Conservation (phyloP, 2,113 vertebrate genomes). For the Gasterosteus aculeatus region DNA sequence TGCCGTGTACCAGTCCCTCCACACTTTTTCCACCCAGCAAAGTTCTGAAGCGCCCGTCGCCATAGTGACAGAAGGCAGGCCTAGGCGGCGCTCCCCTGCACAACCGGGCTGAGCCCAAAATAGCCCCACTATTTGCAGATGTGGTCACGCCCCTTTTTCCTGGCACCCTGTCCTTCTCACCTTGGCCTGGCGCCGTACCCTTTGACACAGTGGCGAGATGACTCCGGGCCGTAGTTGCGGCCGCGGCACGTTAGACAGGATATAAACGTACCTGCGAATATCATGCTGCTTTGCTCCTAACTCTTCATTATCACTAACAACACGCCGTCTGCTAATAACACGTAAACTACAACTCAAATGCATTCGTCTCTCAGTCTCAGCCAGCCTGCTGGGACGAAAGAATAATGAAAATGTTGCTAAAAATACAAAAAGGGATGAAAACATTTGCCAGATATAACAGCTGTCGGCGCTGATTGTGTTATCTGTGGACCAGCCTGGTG, state of each 20-base stretch:
- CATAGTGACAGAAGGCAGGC: conserved; percentile 80
- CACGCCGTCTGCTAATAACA: too few relatives aligned
- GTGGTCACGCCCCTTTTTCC: conserved; percentile 78
- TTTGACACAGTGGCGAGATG: conserved; percentile 62
- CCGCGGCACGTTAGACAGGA: background rate
- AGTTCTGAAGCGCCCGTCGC: conserved; percentile 76
- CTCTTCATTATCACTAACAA: background rate
- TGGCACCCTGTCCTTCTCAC: conserved; percentile 63
- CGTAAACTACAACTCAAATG: background rate
- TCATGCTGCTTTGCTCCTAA: background rate
- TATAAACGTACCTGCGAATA: background rate
- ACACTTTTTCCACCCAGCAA: conserved; percentile 78
- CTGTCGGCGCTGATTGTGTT: background rate
- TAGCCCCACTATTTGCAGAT: conserved; percentile 77
- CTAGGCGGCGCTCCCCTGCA: conserved; percentile 70
- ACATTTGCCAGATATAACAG: background rate
- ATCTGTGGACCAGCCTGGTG: background rate
- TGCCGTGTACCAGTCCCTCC: conserved; percentile 80
- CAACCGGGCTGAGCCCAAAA: conserved; percentile 65
- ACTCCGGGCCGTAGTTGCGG: conserved; percentile 43
- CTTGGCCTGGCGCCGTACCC: conserved; percentile 47
- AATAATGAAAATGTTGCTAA: background rate
- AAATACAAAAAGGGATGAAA: background rate
- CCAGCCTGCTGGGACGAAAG: background rate
- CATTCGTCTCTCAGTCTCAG: background rate